phyloP scores from a whole-genome alignment of 2,797 vertebrate genomes.

The Chloroceryle inda region DNA sequence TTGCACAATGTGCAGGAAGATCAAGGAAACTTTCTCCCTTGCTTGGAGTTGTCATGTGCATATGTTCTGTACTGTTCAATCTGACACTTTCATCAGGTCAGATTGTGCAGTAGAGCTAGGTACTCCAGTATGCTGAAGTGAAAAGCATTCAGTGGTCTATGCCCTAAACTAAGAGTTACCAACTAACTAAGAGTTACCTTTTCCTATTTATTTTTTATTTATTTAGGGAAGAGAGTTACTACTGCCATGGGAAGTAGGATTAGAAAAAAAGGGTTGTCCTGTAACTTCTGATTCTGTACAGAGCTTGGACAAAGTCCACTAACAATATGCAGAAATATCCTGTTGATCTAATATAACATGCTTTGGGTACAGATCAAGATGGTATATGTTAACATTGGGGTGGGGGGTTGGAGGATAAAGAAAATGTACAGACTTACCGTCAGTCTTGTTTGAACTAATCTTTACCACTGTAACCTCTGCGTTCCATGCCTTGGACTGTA shows the following conservation, averaged over 20 bases:
- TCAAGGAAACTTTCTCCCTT: background rate
- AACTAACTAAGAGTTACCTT: too few species aligned
- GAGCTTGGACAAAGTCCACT: background rate
- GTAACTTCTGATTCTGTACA: background rate
- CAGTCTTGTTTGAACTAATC: background rate
- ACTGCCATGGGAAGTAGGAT: background rate
- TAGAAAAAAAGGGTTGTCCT: background rate
- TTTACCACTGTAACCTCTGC: constrained; percentile 38
- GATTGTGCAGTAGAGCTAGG: background rate
- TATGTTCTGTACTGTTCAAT: background rate
- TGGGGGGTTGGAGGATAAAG: background rate
- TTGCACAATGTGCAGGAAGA: background rate
- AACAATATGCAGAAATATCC: constrained; percentile 76
- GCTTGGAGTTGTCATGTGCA: background rate
- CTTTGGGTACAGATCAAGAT: constrained; percentile 11
- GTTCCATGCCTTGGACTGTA: constrained; percentile 72
- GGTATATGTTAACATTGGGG: background rate
- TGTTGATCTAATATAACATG: background rate
- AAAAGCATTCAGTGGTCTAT: background rate
- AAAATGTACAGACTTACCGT: background rate
- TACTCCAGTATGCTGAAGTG: background rate
- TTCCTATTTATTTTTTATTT: background rate
- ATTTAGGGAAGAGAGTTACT: background rate
- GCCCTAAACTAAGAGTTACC: background rate
- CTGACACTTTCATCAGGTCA: background rate